A percentile compares a stretch with the other conserved stretches of the same genome.
Evolutionary conservation across 2,113 vertebrate genomes (phyloP).

Genomic region (Uropsilus gracilis): DNA sequence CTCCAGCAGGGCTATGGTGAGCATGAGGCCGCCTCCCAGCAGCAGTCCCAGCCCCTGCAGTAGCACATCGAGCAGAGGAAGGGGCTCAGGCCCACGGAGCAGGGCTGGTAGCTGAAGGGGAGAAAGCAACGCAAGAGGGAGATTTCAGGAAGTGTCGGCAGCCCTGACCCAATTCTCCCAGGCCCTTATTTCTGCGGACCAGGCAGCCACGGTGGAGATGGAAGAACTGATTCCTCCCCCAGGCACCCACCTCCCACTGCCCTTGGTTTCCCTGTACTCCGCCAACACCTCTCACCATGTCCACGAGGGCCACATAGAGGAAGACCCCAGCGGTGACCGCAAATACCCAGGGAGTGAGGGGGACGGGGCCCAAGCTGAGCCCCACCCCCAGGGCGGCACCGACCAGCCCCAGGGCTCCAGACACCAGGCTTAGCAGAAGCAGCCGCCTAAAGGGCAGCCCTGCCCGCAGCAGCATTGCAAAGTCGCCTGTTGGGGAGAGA

Average conservation of each 20-base stretch:
- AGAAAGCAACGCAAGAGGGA: neutral
- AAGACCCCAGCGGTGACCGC: slow-evolving; percentile 89
- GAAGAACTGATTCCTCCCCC: neutral
- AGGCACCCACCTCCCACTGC: neutral
- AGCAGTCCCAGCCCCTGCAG: slow-evolving; percentile 89
- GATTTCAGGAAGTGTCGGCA: neutral
- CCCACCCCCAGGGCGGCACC: slow-evolving; percentile 83
- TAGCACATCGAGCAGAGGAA: neutral
- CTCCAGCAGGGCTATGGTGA: slow-evolving; percentile 89
- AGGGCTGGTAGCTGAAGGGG: slow-evolving; percentile 85
- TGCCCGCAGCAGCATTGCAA: slow-evolving; percentile 87
- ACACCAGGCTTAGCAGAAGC: slow-evolving; percentile 85
- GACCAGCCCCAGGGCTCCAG: slow-evolving; percentile 85
- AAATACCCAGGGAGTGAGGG: slow-evolving; percentile 89
- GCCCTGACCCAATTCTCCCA: neutral
- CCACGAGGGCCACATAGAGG: slow-evolving; percentile 90
- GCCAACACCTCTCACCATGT: slow-evolving; percentile 86
- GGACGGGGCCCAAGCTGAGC: slow-evolving; percentile 82
- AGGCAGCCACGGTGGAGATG: neutral
- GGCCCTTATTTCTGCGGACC: neutral
- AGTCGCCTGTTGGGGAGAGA: slow-evolving; percentile 84
- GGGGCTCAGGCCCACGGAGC: slow-evolving; percentile 68
- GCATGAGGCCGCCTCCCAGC: slow-evolving; percentile 86
- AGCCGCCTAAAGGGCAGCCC: slow-evolving; percentile 83
- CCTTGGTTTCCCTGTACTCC: neutral